Percentiles rank a stretch among this genome's conserved stretches.
These are phyloP conservation scores for Agrilus planipennis DNA, from an alignment of 1,140 invertebrate species.

Conservation along the genomic window DNA sequence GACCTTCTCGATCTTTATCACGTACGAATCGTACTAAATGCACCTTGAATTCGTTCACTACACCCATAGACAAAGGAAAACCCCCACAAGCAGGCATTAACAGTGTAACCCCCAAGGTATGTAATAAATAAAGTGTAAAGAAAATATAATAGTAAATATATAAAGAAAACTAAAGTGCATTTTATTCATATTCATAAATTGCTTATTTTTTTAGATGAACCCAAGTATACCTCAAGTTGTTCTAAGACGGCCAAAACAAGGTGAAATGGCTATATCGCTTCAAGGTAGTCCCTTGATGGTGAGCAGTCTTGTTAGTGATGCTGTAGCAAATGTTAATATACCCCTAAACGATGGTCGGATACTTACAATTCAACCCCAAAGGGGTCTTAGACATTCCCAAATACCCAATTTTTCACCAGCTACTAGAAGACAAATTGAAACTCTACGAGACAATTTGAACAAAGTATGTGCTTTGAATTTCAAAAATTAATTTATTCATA, in stretches of 20 bases:
- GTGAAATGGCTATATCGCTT: slow-evolving; percentile 55
- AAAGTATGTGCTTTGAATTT: slow-evolving; percentile 36
- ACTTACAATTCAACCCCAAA: slow-evolving; percentile 45
- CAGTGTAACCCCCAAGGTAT: no score
- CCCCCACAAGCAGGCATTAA: no score
- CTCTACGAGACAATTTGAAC: slow-evolving; percentile 43
- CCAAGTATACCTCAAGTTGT: slow-evolving; percentile 47
- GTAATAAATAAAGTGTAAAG: no score
- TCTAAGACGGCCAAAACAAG: slow-evolving; percentile 45
- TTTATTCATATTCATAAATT: no score
- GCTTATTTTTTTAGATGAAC: slow-evolving; percentile 37
- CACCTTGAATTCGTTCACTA: no score
- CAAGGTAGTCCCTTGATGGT: slow-evolving; percentile 51
- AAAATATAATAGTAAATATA: no score
- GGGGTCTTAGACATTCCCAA: slow-evolving; percentile 41
- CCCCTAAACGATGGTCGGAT: slow-evolving; percentile 46
- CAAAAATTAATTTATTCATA: no score
- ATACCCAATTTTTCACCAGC: slow-evolving; percentile 40
- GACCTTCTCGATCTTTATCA: no score
- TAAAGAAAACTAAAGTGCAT: no score
- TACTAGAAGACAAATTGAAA: slow-evolving; percentile 40
- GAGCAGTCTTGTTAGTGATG: slow-evolving; percentile 32
- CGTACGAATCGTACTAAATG: no score
- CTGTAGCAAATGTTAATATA: slow-evolving; percentile 49
- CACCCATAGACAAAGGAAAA: no score